Evolutionary conservation across 2,888 invertebrate genomes (phyloP).

Genomic region (Pogonocherus hispidulus): DNA sequence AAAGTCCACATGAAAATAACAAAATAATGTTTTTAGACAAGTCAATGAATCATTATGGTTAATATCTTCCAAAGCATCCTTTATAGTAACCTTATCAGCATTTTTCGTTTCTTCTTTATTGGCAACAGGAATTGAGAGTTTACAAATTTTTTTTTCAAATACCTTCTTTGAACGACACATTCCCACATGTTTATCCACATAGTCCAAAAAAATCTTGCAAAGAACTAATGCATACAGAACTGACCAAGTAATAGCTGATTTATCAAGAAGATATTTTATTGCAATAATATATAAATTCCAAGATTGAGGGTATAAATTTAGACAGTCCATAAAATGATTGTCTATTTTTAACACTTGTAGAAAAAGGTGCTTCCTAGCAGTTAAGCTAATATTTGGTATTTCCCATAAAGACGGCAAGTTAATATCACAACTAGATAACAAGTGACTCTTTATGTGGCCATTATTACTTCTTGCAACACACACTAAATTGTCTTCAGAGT

Average conservation of each 20-base stretch:
- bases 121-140: not conserved
- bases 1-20: slow-evolving; percentile 73
- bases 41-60: slow-evolving; percentile 73
- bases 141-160: slow-evolving; percentile 63
- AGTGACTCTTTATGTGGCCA: slow-evolving; percentile 49
- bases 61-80: slow-evolving; percentile 70
- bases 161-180: slow-evolving; percentile 68
- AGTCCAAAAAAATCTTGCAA: slow-evolving; percentile 72
- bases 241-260: slow-evolving; percentile 64
- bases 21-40: slow-evolving; percentile 73
- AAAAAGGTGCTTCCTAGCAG: slow-evolving; percentile 60
- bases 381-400: slow-evolving; percentile 59
- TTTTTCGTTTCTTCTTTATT: not conserved
- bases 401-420: slow-evolving; percentile 63
- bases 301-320: slow-evolving; percentile 71
- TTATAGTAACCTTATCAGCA: slow-evolving; percentile 58
- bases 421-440: slow-evolving; percentile 40
- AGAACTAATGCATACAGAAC: slow-evolving; percentile 74
- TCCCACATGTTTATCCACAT: slow-evolving; percentile 74
- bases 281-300: slow-evolving; percentile 75
- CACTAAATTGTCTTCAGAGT: slow-evolving; percentile 49
- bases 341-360: slow-evolving; percentile 66
- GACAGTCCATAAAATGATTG: slow-evolving; percentile 58
- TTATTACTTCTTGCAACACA: slow-evolving; percentile 60
- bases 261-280: slow-evolving; percentile 73